Conservation (phyloP, 2,888 invertebrate species). For the Sminthurinus aureus region DNA sequence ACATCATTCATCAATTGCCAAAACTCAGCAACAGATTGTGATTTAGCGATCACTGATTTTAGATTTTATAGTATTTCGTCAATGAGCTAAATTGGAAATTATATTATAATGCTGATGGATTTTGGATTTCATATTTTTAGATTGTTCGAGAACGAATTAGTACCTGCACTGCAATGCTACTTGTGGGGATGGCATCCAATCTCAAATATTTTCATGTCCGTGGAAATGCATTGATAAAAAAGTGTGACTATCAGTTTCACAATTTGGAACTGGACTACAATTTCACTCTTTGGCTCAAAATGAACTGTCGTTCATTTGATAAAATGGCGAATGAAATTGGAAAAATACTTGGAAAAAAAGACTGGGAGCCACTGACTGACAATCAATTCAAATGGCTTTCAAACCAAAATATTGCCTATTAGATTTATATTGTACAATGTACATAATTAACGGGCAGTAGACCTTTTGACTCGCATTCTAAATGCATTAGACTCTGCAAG, state of each 20-base stretch:
- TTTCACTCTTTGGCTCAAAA: conserved; percentile 73
- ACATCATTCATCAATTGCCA: no score
- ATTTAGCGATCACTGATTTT: no score
- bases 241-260: conserved; percentile 67
- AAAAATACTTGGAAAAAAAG: conserved; percentile 70
- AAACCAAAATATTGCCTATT: conserved; percentile 38
- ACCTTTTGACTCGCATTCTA: no score
- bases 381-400: conserved; percentile 68
- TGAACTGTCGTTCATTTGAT: conserved; percentile 71
- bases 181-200: conserved; percentile 72
- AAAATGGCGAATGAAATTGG: conserved; percentile 74
- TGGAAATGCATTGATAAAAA: conserved; percentile 74
- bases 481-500: no score
- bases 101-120: no score
- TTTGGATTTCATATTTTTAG: conserved; percentile 63
- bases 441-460: no score
- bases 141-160: conserved; percentile 79
- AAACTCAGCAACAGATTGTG: no score
- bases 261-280: conserved; percentile 71
- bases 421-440: no score
- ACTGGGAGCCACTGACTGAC: conserved; percentile 74
- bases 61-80: no score
- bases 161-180: conserved; percentile 76
- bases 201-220: conserved; percentile 73
- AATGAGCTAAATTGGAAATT: no score